phyloP scores from a whole-genome alignment of 23 tunicate species.

The Styela clava region DNA sequence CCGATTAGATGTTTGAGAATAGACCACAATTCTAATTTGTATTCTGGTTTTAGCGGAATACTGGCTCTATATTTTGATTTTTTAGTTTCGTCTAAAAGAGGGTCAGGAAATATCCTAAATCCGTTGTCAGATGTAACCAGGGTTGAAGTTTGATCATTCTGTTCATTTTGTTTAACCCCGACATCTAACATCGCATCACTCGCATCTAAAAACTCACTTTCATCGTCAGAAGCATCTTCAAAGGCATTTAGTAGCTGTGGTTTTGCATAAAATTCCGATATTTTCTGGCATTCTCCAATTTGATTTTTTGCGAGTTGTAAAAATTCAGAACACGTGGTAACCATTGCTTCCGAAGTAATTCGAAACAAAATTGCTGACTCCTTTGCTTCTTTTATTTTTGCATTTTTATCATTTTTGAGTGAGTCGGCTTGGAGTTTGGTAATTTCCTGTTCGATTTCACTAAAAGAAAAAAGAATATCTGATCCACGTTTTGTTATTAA shows the following conservation, averaged over 20 bases:
- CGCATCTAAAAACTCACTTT: conserved; percentile 35
- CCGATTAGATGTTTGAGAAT: conserved; percentile 93
- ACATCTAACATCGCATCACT: conserved; percentile 57
- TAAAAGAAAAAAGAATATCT: conserved; percentile 55
- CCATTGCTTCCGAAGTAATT: conserved; percentile 82
- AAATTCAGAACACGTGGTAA: conserved; percentile 72
- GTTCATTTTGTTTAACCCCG: neutral
- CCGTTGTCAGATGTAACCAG: conserved; percentile 25
- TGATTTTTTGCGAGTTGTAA: conserved; percentile 60
- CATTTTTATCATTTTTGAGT: neutral
- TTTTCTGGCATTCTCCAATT: conserved; percentile 67
- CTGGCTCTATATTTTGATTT: conserved; percentile 31
- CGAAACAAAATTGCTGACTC: conserved; percentile 79
- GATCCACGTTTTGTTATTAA: conserved; percentile 86
- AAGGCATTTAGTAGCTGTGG: conserved; percentile 65
- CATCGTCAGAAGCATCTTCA: conserved; percentile 45
- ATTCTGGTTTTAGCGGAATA: conserved; percentile 83
- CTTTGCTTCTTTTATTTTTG: conserved; percentile 51
- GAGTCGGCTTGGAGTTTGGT: neutral
- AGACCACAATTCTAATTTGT: conserved; percentile 85
- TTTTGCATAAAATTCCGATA: conserved; percentile 55
- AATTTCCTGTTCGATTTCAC: conserved; percentile 59
- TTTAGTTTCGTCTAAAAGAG: neutral
- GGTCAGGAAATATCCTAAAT: neutral
- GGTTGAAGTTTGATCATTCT: neutral